These are phyloP conservation scores for Cepphus grylle DNA, from an alignment of 2,113 vertebrate genomes.

Conservation along the genomic window DNA sequence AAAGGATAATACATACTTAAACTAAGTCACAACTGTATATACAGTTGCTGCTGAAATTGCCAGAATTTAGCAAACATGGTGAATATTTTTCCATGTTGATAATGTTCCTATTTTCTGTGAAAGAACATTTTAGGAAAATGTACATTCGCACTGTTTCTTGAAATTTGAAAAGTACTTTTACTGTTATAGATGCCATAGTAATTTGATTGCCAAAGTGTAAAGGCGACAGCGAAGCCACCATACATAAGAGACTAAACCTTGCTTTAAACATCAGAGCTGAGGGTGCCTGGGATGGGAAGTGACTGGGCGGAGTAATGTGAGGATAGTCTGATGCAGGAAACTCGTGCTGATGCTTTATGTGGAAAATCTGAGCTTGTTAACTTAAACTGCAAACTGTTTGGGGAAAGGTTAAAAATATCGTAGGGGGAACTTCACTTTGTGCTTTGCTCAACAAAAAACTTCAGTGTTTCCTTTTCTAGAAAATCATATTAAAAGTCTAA, in stretches of 20 bases:
- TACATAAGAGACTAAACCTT: neutral
- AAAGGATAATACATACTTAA: neutral
- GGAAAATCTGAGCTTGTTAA: slow-evolving; percentile 50
- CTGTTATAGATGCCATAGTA: neutral
- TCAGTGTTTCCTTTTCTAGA: neutral
- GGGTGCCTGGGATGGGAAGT: neutral
- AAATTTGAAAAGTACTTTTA: neutral
- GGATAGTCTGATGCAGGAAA: neutral
- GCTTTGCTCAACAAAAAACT: neutral
- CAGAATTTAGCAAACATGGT: neutral
- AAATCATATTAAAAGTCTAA: neutral
- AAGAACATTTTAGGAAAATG: neutral
- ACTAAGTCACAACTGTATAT: neutral
- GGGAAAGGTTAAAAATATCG: neutral
- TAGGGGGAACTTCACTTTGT: slow-evolving; percentile 4
- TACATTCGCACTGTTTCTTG: neutral
- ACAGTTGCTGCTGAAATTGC: neutral
- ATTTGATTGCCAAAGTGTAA: neutral
- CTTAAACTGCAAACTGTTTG: neutral
- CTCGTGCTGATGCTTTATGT: slow-evolving; percentile 10
- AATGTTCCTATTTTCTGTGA: neutral
- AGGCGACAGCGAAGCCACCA: neutral
- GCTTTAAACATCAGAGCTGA: neutral
- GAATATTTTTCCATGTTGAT: neutral
- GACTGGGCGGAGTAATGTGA: neutral